A percentile compares a stretch with the other conserved stretches of the same genome.
Conservation (phyloP, 1,140 invertebrate genomes). For the Drosophila sulfurigaster region DNA sequence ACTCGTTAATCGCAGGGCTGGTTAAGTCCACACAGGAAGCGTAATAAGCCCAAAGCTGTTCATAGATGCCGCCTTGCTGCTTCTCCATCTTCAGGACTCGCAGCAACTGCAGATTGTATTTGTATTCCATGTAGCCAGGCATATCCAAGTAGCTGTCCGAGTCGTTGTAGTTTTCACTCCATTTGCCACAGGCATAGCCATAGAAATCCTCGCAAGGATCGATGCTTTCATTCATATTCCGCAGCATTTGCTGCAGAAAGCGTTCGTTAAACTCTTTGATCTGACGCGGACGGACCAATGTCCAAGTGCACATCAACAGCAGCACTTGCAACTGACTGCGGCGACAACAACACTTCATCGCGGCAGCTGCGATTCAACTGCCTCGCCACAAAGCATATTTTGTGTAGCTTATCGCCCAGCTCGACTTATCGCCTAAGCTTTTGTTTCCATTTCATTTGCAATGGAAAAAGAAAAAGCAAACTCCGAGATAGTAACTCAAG, state of each 20-base stretch:
- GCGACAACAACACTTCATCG: slow-evolving; percentile 40
- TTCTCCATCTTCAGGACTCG: slow-evolving; percentile 18
- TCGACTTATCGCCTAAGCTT: slow-evolving; percentile 16
- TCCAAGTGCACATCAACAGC: slow-evolving; percentile 11
- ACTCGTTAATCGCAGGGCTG: slow-evolving; percentile 43
- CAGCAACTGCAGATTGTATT: slow-evolving; percentile 50
- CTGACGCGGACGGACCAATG: neutral
- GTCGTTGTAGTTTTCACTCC: slow-evolving; percentile 47
- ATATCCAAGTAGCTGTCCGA: slow-evolving; percentile 50
- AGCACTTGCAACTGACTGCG: slow-evolving; percentile 15
- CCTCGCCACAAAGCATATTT: slow-evolving; percentile 16
- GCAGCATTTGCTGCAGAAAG: slow-evolving; percentile 43
- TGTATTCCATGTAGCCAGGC: slow-evolving; percentile 67
- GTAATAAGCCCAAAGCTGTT: slow-evolving; percentile 45
- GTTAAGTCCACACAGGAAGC: slow-evolving; percentile 44
- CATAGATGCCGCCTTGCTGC: slow-evolving; percentile 24
- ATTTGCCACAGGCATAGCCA: slow-evolving; percentile 65
- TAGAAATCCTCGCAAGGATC: slow-evolving; percentile 70
- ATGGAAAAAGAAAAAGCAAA: no score
- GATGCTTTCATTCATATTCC: slow-evolving; percentile 58
- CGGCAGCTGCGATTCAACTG: slow-evolving; percentile 39
- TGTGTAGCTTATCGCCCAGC: slow-evolving; percentile 26
- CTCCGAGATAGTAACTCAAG: no score
- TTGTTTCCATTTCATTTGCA: slow-evolving; percentile 20
- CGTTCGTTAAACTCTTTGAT: slow-evolving; percentile 12